Conservation (phyloP, 2,888 invertebrate species). For the Frankliniella intonsa region DNA sequence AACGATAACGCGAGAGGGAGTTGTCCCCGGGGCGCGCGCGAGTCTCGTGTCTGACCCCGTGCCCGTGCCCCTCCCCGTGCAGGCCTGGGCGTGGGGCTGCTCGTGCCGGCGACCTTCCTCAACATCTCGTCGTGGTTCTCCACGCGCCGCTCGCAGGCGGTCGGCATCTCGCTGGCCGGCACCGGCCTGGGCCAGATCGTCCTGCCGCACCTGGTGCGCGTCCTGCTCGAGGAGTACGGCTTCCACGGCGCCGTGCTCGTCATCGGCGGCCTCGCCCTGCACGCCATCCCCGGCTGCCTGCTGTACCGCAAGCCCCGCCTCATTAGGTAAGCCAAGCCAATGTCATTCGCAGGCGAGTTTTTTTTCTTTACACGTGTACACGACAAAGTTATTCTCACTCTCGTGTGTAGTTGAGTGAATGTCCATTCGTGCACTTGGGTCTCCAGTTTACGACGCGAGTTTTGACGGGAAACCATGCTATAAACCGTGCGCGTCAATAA, state of each 20-base stretch:
- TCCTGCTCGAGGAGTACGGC: conserved; percentile 58
- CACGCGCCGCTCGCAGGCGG: conserved; percentile 71
- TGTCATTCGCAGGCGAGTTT: neutral
- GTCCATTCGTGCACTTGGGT: too few relatives aligned
- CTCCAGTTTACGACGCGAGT: too few relatives aligned
- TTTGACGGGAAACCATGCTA: too few relatives aligned
- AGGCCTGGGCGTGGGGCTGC: conserved; percentile 73
- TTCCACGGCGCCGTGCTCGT: conserved; percentile 66
- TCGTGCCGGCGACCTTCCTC: conserved; percentile 72
- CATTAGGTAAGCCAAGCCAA: conserved; percentile 46
- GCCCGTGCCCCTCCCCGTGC: conserved; percentile 34
- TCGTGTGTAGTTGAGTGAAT: too few relatives aligned
- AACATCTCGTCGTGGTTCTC: conserved; percentile 73
- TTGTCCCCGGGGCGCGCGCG: neutral
- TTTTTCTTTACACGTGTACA: too few relatives aligned
- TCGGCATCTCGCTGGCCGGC: conserved; percentile 74
- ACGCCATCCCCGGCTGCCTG: conserved; percentile 61
- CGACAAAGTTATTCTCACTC: too few relatives aligned
- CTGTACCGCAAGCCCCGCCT: conserved; percentile 56
- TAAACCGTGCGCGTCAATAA: too few relatives aligned
- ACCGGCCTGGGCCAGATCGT: conserved; percentile 74
- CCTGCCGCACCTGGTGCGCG: conserved; percentile 67
- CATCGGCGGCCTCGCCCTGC: conserved; percentile 62
- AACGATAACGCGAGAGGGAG: neutral
- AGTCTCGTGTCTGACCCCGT: neutral